Conservation (phyloP, 1,140 invertebrate species). For the Drosophila novamexicana region DNA sequence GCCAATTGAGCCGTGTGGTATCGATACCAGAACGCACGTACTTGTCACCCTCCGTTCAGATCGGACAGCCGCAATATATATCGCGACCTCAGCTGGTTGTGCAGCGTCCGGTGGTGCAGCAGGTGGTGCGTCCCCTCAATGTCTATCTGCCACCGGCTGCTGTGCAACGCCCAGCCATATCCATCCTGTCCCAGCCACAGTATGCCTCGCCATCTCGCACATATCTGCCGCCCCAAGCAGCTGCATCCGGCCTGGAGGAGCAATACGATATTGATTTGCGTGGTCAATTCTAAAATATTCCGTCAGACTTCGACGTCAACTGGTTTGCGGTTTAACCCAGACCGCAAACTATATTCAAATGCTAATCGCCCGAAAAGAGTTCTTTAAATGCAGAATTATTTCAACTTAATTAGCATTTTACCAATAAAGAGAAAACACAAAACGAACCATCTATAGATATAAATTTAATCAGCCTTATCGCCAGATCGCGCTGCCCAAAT, state of each 20-base stretch:
- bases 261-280: not conserved
- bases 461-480: not conserved
- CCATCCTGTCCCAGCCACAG: not conserved
- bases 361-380: slow-evolving; percentile 51
- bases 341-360: slow-evolving; percentile 63
- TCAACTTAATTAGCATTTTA: slow-evolving; percentile 57
- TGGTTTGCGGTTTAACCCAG: slow-evolving; percentile 52
- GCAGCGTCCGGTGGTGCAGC: slow-evolving; percentile 15
- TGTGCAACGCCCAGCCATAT: not conserved
- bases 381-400: slow-evolving; percentile 51
- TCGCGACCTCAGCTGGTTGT: slow-evolving; percentile 7
- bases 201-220: not conserved
- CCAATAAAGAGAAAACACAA: slow-evolving; percentile 36
- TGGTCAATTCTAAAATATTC: slow-evolving; percentile 4
- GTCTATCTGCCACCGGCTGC: slow-evolving; percentile 30
- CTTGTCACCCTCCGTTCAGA: not conserved
- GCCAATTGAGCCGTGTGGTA: not conserved
- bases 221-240: slow-evolving; percentile 43
- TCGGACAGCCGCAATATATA: not conserved
- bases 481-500: too few relatives aligned
- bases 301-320: not conserved
- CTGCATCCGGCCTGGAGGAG: slow-evolving; percentile 10
- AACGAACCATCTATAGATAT: slow-evolving; percentile 36
- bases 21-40: not conserved
- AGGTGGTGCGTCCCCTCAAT: slow-evolving; percentile 13